Conservation (phyloP, 2,797 vertebrate genomes). For the Leptoclinus maculatus region DNA sequence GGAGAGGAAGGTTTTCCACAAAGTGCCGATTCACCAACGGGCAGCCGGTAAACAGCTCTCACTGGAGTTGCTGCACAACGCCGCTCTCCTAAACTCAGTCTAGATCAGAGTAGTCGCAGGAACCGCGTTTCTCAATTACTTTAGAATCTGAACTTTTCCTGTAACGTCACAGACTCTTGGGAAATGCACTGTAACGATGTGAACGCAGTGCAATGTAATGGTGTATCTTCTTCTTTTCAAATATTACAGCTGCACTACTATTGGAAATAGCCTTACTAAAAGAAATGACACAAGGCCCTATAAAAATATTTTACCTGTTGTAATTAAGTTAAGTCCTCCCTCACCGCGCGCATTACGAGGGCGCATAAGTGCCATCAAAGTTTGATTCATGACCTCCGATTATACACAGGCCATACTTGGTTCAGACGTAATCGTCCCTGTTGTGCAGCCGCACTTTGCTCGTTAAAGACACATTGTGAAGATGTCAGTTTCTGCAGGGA, state of each 20-base stretch:
- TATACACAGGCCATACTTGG: neutral
- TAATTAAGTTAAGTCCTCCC: neutral
- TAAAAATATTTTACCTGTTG: neutral
- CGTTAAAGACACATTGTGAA: neutral
- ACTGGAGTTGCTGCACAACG: neutral
- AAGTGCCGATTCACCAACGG: constrained; percentile 1
- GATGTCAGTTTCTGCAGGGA: neutral
- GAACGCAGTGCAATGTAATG: neutral
- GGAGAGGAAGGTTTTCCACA: constrained; percentile 12
- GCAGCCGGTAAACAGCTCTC: neutral
- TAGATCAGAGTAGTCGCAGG: neutral
- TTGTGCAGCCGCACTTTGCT: neutral
- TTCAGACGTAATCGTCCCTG: neutral
- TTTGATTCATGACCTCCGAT: constrained; percentile 3
- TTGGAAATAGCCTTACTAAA: neutral
- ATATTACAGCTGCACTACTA: neutral
- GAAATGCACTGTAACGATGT: neutral
- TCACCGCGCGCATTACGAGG: neutral
- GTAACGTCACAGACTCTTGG: neutral
- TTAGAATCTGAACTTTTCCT: neutral
- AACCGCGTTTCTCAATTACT: neutral
- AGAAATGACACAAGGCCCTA: neutral
- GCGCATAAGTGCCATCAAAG: neutral
- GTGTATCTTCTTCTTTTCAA: neutral
- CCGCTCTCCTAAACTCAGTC: neutral